Evolutionary conservation across 2,113 vertebrate species (phyloP), one percentile per base, ranked within the genome.

Genomic region (Grammomys surdaster): DNA sequence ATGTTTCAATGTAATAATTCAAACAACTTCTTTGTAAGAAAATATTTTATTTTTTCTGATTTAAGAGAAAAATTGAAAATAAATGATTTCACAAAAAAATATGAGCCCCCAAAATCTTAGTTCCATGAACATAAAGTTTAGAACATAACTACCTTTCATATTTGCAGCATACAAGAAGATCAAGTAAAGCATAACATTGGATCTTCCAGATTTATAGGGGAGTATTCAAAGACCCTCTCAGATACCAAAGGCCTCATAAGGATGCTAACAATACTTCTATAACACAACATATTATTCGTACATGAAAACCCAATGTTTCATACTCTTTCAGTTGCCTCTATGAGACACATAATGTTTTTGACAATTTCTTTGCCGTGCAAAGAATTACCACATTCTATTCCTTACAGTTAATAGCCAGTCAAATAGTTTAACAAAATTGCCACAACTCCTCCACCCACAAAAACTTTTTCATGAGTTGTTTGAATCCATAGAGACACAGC

Each of bases 71-170:
- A 88, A 94, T 20, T 13, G 22, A 43, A 43, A 95, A 40, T 11
- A 88, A 93, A 93, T 72, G 5, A 58, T 85, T 31, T 96, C 77
- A 20, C n/a, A n/a, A 94, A 28, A 92, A 56, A 75, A 65, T 58
- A 48, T 75, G 31, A 81, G 2, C 6, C 22, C 22, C 60, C 86
- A 54, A 20, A 85, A 7, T 75, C 81, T 63, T 28, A 43, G 88
- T 70, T 26, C 28, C 91, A 60, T 4, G 56, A 60, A 72, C 28
- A 81, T 75, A 36, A 14, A 92, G 3, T 67, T 93, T 54, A 56
- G 24, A 67, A 24, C 7, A 22, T 33, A 28, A 26, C 36, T 90
- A 12, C 9, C 43, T 10, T 93, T 82, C 87, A 33, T 51, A 7
- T 36, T 93, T 91, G 1, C 69, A 76, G 51, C 40, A 31, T 65